Percentiles rank a stretch among this genome's conserved stretches.
Evolutionary conservation across 2,888 invertebrate species (phyloP).

Genomic region (Digitonthophagus gazella): DNA sequence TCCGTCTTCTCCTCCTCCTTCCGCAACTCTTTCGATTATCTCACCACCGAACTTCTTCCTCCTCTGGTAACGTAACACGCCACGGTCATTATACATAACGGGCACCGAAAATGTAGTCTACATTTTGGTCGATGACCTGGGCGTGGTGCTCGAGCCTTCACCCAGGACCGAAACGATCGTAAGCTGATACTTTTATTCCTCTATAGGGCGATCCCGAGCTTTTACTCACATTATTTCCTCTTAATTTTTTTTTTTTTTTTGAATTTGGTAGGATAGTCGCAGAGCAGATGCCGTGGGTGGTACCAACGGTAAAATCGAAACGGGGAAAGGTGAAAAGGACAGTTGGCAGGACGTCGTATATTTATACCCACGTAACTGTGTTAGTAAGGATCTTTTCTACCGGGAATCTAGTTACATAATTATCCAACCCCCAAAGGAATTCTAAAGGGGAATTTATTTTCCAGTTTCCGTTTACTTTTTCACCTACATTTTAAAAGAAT

Average conservation of each 20-base stretch:
- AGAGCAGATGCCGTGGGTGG: background rate
- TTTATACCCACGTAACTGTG: background rate
- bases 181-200: background rate
- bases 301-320: too few species aligned
- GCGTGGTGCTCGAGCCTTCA: background rate
- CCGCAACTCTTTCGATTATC: background rate
- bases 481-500: too few species aligned
- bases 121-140: constrained; percentile 46
- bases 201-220: background rate
- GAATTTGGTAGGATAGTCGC: background rate
- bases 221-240: too few species aligned
- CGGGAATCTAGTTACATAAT: too few species aligned
- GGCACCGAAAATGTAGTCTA: constrained; percentile 46
- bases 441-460: too few species aligned
- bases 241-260: background rate
- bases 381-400: background rate
- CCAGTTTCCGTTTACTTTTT: too few species aligned
- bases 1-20: background rate
- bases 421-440: too few species aligned
- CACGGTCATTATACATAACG: constrained; percentile 39
- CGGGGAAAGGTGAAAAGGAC: background rate
- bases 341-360: background rate
- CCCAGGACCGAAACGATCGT: background rate
- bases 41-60: background rate
- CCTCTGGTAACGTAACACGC: background rate